Evolutionary conservation across 2,888 invertebrate genomes (phyloP), one percentile per base, ranked within the genome.

Genomic region (Vandiemenella viatica): DNA sequence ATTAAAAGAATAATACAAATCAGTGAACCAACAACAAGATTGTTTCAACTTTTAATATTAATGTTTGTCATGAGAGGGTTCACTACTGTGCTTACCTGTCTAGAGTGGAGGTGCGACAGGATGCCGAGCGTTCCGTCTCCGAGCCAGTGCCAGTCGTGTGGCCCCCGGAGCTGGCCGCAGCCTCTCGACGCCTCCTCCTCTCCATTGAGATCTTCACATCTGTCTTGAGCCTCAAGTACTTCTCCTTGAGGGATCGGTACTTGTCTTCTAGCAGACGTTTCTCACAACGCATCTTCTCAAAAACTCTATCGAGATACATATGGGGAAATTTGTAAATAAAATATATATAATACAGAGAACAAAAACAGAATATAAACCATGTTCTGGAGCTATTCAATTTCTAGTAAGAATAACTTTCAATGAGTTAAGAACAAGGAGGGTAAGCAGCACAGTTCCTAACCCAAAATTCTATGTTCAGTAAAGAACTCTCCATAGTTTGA

Each of bases 171-270:
- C 62, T 77, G 76, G 56, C 79, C 77, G 0, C 77, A 70, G 2
- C 79, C 69, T 59, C 56, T 15, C 56, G 52, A 40, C 76, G 77
- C 61, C 79, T 82, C 10, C 85, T 74, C 21, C 81, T 77, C 60
- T 87, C 87, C 49, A 85, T 74, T 0, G 84, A 81, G 20, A 81
- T 67, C 65, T 83, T 81, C 8, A 87, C 83, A 56, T 88, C 86
- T 18, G 79, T 82, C 63, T 88, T 88, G 49, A 89, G 67, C 13
- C 83, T 70, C 18, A 80, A 73, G 59, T 88, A 87, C 64, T 88
- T 88, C 61, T 85, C 85, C 64, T 87, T 87, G 45, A 88, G 69
- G 48, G 81, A 81, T 43, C 76, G 73, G 62, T 88, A 88, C 62
- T 88, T 88, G 57, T 85, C 84, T 56, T 81, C 79, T 2, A 86